Conservation (phyloP, 2,797 vertebrate genomes). For the Astyanax mexicanus region DNA sequence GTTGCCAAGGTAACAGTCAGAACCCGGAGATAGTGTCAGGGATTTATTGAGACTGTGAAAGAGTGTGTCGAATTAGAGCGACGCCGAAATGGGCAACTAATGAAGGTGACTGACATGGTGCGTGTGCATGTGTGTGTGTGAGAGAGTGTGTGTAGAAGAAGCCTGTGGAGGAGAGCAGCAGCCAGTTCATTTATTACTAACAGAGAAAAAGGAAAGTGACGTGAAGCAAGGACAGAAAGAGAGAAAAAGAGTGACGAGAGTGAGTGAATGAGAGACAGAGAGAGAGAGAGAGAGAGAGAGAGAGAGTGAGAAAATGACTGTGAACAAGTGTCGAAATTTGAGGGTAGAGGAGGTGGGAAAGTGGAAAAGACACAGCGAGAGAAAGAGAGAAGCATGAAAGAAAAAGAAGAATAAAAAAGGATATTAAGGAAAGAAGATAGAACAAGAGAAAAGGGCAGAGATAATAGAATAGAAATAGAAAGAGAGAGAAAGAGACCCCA, state of each 20-base stretch:
- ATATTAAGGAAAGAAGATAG: neutral
- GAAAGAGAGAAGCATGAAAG: neutral
- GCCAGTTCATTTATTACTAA: neutral
- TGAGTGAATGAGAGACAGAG: constrained; percentile 21
- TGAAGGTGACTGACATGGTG: constrained; percentile 48
- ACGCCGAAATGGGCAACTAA: constrained; percentile 46
- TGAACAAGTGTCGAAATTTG: no score
- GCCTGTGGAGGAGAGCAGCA: constrained; percentile 17
- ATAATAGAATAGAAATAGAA: neutral
- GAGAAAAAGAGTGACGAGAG: constrained; percentile 1
- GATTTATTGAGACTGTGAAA: constrained; percentile 48
- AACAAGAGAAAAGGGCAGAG: neutral
- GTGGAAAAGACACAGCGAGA: neutral
- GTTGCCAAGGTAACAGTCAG: constrained; percentile 49
- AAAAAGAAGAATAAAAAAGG: neutral
- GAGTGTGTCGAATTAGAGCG: constrained; percentile 50
- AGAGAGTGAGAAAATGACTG: no score
- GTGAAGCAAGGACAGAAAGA: neutral
- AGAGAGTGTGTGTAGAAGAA: neutral
- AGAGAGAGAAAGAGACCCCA: neutral
- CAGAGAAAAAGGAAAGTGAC: neutral
- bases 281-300: neutral
- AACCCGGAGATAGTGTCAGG: constrained; percentile 34
- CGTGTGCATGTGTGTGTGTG: neutral
- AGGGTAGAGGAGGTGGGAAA: neutral